Conservation (phyloP, 2,113 vertebrate genomes). For the Colius striatus region DNA sequence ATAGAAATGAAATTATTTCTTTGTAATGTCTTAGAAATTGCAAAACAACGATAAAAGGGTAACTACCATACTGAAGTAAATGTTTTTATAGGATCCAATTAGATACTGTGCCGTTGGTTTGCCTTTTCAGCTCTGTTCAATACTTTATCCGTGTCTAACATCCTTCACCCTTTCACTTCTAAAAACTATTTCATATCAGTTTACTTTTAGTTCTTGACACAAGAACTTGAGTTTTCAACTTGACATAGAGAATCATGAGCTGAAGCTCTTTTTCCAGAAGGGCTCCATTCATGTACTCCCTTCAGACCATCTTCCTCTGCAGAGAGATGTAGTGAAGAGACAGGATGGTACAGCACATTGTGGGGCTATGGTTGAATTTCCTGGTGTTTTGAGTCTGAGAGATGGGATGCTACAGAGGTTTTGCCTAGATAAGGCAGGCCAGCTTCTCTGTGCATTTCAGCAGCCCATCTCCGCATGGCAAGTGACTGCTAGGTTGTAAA, state of each 20-base stretch:
- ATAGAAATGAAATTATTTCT: slow-evolving; percentile 20
- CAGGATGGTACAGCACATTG: not conserved
- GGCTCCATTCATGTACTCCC: no score
- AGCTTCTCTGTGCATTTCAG: not conserved
- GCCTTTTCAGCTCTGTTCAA: not conserved
- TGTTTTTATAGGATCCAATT: slow-evolving; percentile 30
- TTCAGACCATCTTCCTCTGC: not conserved
- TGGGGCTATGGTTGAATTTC: accelerated
- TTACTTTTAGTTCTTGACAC: not conserved
- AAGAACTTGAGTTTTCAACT: not conserved
- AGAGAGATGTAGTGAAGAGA: not conserved
- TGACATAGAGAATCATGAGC: not conserved
- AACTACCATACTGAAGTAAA: not conserved
- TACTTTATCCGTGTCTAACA: not conserved
- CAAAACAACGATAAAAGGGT: slow-evolving; percentile 11
- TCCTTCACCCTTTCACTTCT: not conserved
- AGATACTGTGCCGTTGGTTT: not conserved
- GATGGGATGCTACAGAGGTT: not conserved
- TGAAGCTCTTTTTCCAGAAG: not conserved
- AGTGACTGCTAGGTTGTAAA: not conserved
- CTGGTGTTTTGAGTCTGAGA: not conserved
- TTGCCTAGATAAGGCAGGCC: not conserved
- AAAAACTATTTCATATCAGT: not conserved
- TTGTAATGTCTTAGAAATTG: not conserved
- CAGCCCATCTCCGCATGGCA: accelerated